Percentiles rank a stretch among this genome's conserved stretches.
These are phyloP conservation scores for Tenthredo notha DNA, from an alignment of 2,888 invertebrate genomes.

Conservation along the genomic window DNA sequence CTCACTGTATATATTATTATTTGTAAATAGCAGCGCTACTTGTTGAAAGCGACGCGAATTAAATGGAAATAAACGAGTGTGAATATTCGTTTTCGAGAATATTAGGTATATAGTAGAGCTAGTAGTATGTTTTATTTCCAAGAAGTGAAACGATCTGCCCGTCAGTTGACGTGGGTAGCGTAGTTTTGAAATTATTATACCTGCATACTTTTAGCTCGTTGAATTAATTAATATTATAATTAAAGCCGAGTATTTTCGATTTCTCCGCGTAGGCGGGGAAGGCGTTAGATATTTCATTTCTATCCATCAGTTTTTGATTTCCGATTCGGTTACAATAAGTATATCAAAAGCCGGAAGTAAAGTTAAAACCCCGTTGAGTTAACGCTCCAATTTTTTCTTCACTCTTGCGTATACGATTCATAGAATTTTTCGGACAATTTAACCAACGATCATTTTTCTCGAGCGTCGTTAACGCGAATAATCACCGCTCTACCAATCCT, in stretches of 20 bases:
- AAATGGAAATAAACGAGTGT: constrained; percentile 5
- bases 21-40: constrained; percentile 16
- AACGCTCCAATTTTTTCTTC: constrained; percentile 42
- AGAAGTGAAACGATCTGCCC: constrained; percentile 7
- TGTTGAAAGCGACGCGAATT: constrained; percentile 16
- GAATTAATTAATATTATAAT: constrained; percentile 43
- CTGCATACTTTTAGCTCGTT: constrained; percentile 25
- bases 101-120: not conserved
- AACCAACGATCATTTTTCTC: not conserved
- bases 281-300: not conserved
- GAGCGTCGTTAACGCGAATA: not conserved
- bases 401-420: constrained; percentile 33
- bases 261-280: not conserved
- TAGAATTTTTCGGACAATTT: constrained; percentile 39
- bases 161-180: constrained; percentile 33
- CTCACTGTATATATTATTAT: constrained; percentile 1
- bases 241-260: constrained; percentile 13
- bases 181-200: constrained; percentile 39
- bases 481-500: not conserved
- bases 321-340: not conserved
- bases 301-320: not conserved
- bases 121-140: constrained; percentile 16
- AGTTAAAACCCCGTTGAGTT: constrained; percentile 4
- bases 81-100: constrained; percentile 13
- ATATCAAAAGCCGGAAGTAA: constrained; percentile 22